A percentile compares a stretch with the other conserved stretches of the same genome.
phyloP scores from a whole-genome alignment of 2,113 vertebrate species.

The Oreochromis niloticus region DNA sequence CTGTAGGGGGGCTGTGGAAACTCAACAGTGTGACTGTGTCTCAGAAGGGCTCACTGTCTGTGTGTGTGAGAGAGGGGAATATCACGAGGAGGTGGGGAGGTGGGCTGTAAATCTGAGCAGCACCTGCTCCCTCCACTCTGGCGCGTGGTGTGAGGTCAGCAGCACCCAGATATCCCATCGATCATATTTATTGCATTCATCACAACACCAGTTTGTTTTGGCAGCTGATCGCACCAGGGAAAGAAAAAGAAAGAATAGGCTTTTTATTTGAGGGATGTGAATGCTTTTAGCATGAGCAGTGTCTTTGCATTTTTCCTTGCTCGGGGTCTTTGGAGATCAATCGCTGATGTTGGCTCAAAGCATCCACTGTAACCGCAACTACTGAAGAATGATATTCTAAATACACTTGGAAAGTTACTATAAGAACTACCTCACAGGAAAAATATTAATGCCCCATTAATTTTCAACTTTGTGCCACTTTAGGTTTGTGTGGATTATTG shows the following conservation, averaged over 20 bases:
- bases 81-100: background rate
- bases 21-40: background rate
- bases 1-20: background rate
- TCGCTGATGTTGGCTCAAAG: conserved; percentile 10
- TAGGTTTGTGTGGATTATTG: background rate
- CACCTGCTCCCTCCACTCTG: conserved; percentile 67
- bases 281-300: conserved; percentile 41
- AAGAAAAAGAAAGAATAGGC: conserved; percentile 17
- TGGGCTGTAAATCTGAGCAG: conserved; percentile 63
- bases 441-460: conserved; percentile 3
- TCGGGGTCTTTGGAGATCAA: conserved; percentile 24
- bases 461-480: conserved; percentile 1
- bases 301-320: conserved; percentile 36
- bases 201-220: conserved; percentile 71
- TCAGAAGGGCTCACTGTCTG: conserved; percentile 26
- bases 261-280: conserved; percentile 39
- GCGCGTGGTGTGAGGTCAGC: conserved; percentile 69
- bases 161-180: conserved; percentile 58
- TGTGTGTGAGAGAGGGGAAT: conserved; percentile 10
- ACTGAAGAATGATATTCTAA: conserved; percentile 12
- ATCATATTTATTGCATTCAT: conserved; percentile 73
- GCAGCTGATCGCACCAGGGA: conserved; percentile 59
- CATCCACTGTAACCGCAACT: conserved; percentile 17
- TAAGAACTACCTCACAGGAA: conserved; percentile 9
- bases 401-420: conserved; percentile 21